Base-by-base conservation (phyloP, 2,888 invertebrate genomes). In the Drosophila longiperda region DNA sequence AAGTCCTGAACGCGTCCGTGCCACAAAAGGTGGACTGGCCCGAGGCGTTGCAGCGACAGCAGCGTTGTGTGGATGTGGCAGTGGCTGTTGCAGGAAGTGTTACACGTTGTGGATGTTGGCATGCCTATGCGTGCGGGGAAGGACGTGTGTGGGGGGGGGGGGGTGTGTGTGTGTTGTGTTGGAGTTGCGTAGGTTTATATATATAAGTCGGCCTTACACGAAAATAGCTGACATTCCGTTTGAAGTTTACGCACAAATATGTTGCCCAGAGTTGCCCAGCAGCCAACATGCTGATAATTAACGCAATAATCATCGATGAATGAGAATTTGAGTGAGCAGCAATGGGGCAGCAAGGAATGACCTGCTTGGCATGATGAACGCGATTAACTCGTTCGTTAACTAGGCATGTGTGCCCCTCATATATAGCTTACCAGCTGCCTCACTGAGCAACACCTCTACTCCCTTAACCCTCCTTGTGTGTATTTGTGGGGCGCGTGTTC, bases 291-390 rank as follows among this genome's bases (percentile, higher is more conserved):
- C 77, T 83, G 80, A 89, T 90, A 90, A 90, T 90, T 90, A 90
- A 90, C 91, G 91, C 89, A 91, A 87, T 90, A 90, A 90, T 90
- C 90, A 90, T 90, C 81, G 89, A 90, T 91, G 87, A 89, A 88
- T 88, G 82, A 76, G 66, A 79, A 73, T 79, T 71, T 73, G 76
- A 72, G 55, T 57, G 53, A 62, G 61, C 48, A 70, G 38, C 33
- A 33, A 26, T 49, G 9, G 53, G 38, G 54, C 26, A 60, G 61
- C 59, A 52, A 42, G 54, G 73, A 69, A 70, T 81, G 70, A 66
- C 83, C 83, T 77, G 82, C 60, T 77, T 78, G 75, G 79, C 78
- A 80, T 85, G 80, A 85, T 80, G 80, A 86, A 78, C 82, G 87
- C 78, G 74, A 74, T 89, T 75, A 84, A 87, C 83, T 78, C 86